Conservation (phyloP, 2,113 vertebrate genomes). For the Petrocephalus zakoni region DNA sequence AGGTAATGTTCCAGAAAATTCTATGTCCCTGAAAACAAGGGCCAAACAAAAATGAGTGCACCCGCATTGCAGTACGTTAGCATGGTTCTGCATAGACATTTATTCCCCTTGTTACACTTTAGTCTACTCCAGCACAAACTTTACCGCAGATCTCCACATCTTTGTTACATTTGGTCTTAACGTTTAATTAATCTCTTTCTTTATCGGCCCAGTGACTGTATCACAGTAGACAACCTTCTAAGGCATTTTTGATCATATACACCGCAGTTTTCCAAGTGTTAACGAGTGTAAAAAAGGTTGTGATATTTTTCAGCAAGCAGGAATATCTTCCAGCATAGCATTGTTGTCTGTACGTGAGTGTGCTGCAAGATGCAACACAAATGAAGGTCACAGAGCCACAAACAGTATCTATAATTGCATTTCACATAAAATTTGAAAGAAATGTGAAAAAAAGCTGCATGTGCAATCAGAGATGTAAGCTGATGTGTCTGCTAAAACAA, state of each 20-base stretch:
- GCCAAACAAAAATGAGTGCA: slow-evolving; percentile 12
- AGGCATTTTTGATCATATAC: not conserved
- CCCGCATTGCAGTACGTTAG: not conserved
- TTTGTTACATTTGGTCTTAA: not conserved
- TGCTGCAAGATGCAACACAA: slow-evolving; percentile 12
- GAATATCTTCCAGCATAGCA: not conserved
- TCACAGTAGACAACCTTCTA: not conserved
- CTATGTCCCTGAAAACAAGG: slow-evolving; percentile 15
- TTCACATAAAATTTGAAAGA: slow-evolving; percentile 18
- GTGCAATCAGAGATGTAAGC: not conserved
- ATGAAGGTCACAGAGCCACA: slow-evolving; percentile 24
- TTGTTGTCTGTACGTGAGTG: slow-evolving; percentile 16
- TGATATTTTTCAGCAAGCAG: not conserved
- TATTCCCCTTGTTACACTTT: not conserved
- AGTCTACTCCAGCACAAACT: not conserved
- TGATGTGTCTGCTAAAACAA: not conserved
- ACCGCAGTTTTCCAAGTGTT: not conserved
- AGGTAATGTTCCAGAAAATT: not conserved
- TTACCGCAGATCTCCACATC: not conserved
- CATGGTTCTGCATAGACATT: not conserved
- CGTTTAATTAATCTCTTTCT: not conserved
- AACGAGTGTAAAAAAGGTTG: not conserved
- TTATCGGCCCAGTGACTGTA: not conserved
- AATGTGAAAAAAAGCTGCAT: not conserved
- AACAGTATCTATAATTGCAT: slow-evolving; percentile 18